Conservation (phyloP, 2,797 vertebrate species). For the Pseudocheirus occidentalis region DNA sequence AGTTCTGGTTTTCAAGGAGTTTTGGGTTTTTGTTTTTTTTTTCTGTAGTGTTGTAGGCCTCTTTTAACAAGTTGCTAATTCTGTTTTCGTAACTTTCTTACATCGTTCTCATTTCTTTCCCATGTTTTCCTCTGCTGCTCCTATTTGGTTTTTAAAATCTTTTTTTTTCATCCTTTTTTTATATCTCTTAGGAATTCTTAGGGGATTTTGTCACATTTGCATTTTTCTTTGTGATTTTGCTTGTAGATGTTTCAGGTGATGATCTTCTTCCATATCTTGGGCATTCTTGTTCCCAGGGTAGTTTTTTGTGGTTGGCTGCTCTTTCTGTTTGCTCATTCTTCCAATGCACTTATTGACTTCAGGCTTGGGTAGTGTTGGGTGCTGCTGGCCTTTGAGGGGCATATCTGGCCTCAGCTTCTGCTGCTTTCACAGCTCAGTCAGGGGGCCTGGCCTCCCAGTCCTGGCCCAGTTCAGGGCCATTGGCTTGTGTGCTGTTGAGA, state of each 20-base stretch:
- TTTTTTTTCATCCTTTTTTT: neutral
- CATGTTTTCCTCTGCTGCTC: neutral
- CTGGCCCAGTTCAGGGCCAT: neutral
- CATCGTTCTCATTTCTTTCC: neutral
- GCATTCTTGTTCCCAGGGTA: neutral
- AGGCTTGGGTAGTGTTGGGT: neutral
- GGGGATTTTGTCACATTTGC: neutral
- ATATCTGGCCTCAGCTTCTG: neutral
- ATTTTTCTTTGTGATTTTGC: neutral
- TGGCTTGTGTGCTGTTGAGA: neutral
- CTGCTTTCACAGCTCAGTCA: neutral
- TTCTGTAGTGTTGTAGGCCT: neutral
- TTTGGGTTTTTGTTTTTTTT: neutral
- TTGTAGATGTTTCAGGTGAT: neutral
- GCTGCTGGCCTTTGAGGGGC: neutral
- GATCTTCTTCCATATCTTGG: neutral
- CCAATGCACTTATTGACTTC: neutral
- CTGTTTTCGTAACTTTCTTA: neutral
- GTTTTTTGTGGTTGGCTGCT: neutral
- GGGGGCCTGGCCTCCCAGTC: neutral
- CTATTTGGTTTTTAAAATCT: neutral
- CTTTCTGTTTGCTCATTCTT: neutral
- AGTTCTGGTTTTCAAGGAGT: neutral
- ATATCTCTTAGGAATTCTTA: neutral
- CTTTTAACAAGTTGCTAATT: neutral